Evolutionary conservation across 2,113 vertebrate species (phyloP).

Genomic region (Elanoides forficatus): DNA sequence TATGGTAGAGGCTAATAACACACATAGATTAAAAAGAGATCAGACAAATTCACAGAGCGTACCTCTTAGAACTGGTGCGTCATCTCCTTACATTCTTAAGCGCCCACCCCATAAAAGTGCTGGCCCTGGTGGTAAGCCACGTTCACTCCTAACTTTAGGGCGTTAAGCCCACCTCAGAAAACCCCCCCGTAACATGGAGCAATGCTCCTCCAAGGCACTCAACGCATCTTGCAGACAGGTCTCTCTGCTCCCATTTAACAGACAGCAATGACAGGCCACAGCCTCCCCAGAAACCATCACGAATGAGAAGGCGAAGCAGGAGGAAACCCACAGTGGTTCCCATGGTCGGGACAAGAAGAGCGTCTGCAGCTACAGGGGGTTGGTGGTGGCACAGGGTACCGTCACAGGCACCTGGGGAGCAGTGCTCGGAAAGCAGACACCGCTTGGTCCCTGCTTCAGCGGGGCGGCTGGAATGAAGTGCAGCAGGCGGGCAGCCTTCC

Average conservation of each 20-base stretch:
- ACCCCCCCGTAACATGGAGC: too few relatives aligned
- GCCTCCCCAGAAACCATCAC: not conserved
- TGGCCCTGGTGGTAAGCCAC: fast-evolving
- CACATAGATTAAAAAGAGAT: not conserved
- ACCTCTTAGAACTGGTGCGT: not conserved
- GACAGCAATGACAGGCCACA: not conserved
- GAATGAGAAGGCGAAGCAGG: not conserved
- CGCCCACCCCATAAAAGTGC: not conserved
- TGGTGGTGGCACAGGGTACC: too few relatives aligned
- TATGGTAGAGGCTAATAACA: not conserved
- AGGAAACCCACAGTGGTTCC: not conserved
- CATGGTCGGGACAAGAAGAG: not conserved
- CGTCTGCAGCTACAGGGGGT: not conserved
- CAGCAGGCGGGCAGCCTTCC: not conserved
- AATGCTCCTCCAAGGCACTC: not conserved
- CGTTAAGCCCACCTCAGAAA: not conserved
- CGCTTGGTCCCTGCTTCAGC: not conserved
- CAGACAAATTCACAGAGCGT: not conserved
- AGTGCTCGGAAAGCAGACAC: not conserved
- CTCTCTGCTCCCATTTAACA: not conserved
- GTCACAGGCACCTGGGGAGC: not conserved
- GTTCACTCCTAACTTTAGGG: not conserved
- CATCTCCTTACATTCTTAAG: not conserved
- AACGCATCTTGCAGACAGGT: fast-evolving
- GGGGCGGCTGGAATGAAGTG: not conserved